A percentile compares a stretch with the other conserved stretches of the same genome.
Evolutionary conservation across 2,113 vertebrate species (phyloP).

Genomic region (Tapirus terrestris): DNA sequence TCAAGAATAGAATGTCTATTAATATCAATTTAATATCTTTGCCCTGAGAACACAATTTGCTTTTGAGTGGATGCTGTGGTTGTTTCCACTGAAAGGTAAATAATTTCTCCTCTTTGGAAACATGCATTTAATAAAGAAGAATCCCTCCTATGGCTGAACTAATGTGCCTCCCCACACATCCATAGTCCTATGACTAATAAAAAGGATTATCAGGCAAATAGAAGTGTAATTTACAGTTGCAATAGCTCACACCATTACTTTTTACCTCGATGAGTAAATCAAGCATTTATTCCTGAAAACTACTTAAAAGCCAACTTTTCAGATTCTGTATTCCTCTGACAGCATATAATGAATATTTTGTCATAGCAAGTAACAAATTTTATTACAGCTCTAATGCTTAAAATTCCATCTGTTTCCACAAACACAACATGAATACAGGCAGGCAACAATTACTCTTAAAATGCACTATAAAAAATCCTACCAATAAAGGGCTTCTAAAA

Average conservation of each 20-base stretch:
- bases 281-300: constrained; percentile 55
- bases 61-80: constrained; percentile 10
- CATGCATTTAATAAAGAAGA: constrained; percentile 66
- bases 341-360: constrained; percentile 66
- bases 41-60: constrained; percentile 52
- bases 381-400: constrained; percentile 66
- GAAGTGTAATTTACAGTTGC: constrained; percentile 26
- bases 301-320: constrained; percentile 62
- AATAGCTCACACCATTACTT: constrained; percentile 22
- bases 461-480: constrained; percentile 20
- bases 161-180: background rate
- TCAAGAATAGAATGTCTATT: constrained; percentile 60
- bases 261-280: constrained; percentile 60
- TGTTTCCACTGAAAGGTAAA: constrained; percentile 66
- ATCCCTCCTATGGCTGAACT: constrained; percentile 34
- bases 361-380: constrained; percentile 70
- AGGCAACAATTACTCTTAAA: constrained; percentile 70
- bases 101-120: constrained; percentile 41
- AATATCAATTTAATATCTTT: constrained; percentile 68
- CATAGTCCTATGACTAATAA: constrained; percentile 43
- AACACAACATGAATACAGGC: constrained; percentile 49
- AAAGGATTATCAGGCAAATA: constrained; percentile 42
- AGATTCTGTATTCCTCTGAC: constrained; percentile 45
- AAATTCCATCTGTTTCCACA: constrained; percentile 72
- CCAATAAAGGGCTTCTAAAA: constrained; percentile 26